A percentile compares a stretch with the other conserved stretches of the same genome.
These are phyloP conservation scores for Popillia japonica DNA, from an alignment of 1,140 invertebrate genomes.

Conservation along the genomic window DNA sequence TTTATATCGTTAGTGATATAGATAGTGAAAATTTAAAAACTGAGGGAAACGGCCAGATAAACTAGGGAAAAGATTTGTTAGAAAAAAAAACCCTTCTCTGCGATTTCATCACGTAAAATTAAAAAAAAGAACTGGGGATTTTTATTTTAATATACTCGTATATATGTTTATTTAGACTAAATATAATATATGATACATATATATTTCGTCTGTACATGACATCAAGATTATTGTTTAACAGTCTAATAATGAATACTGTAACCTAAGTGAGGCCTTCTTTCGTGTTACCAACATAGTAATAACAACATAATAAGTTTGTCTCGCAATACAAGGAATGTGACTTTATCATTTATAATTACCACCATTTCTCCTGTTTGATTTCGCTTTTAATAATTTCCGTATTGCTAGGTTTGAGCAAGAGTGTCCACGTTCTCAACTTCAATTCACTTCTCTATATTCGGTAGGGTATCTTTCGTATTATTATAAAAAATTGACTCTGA, in stretches of 20 bases:
- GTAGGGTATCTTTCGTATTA: slow-evolving; percentile 4
- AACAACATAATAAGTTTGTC: slow-evolving; percentile 44
- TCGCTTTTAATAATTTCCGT: slow-evolving; percentile 36
- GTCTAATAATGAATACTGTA: slow-evolving; percentile 45
- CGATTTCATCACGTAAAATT: no score
- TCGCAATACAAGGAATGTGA: slow-evolving; percentile 42
- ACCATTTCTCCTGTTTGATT: neutral
- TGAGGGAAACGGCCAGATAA: slow-evolving; percentile 44
- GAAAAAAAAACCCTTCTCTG: no score
- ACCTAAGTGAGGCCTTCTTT: slow-evolving; percentile 48
- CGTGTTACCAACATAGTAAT: slow-evolving; percentile 45
- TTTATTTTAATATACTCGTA: neutral
- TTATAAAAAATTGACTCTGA: slow-evolving; percentile 53
- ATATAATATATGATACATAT: slow-evolving; percentile 19
- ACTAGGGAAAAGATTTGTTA: no score
- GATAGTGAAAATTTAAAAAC: neutral
- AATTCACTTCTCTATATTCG: slow-evolving; percentile 41
- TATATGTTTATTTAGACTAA: slow-evolving; percentile 30
- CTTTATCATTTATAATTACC: neutral
- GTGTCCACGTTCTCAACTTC: slow-evolving; percentile 47
- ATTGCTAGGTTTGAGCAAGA: slow-evolving; percentile 54
- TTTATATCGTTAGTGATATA: slow-evolving; percentile 44
- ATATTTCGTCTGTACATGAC: slow-evolving; percentile 48
- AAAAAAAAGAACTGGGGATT: slow-evolving; percentile 23
- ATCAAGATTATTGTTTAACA: slow-evolving; percentile 47